Evolutionary conservation across 2,888 invertebrate species (phyloP).

Genomic region (Cyrtodaria siliqua): DNA sequence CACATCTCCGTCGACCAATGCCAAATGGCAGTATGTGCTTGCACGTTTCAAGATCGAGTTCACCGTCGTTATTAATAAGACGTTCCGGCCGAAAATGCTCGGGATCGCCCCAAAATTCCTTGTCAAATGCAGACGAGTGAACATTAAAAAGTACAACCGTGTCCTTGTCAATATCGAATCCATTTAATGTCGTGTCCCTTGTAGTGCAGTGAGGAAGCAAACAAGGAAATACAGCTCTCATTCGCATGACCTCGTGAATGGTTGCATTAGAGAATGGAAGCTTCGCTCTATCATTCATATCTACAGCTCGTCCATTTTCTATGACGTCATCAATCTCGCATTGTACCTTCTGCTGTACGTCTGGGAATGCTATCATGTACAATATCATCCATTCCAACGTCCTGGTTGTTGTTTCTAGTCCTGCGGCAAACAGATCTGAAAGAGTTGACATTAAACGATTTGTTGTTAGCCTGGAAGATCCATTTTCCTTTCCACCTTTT

Average conservation of each 20-base stretch:
- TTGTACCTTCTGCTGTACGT: constrained; percentile 65
- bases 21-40: constrained; percentile 17
- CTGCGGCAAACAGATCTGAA: no score
- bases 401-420: constrained; percentile 15
- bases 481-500: no score
- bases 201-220: constrained; percentile 69
- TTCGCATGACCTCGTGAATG: constrained; percentile 65
- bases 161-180: constrained; percentile 50
- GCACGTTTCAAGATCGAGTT: constrained; percentile 10
- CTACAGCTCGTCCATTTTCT: constrained; percentile 49
- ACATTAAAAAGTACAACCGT: constrained; percentile 53
- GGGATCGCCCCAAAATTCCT: constrained; percentile 52
- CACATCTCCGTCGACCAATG: constrained; percentile 16
- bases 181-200: constrained; percentile 40
- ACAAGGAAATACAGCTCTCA: constrained; percentile 58
- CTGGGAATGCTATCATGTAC: constrained; percentile 60
- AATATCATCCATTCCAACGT: constrained; percentile 66
- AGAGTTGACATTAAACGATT: no score
- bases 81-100: constrained; percentile 49
- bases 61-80: constrained; percentile 26
- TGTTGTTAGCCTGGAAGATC: no score
- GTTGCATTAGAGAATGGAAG: constrained; percentile 68
- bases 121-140: constrained; percentile 35
- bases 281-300: constrained; percentile 38
- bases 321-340: constrained; percentile 68